Base-by-base conservation (phyloP, 37 sponge, comb jelly and placozoan species). In the Spongilla lacustris region DNA sequence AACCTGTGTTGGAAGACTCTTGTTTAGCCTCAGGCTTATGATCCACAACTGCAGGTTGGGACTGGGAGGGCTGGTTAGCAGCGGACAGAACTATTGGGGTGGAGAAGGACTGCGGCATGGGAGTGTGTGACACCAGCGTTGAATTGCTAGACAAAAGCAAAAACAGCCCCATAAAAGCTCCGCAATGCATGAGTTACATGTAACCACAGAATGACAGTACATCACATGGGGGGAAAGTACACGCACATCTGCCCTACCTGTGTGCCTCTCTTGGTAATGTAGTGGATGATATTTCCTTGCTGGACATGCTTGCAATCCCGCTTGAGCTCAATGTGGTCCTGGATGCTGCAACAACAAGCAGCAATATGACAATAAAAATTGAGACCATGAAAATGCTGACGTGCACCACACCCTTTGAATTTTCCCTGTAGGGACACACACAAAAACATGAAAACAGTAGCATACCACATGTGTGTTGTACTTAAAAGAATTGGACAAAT, bases 221-320 rank as follows among this genome's bases (percentile, higher is more conserved):
- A 81, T 4, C 0, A 82, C 17, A 58, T 17, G 21, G 6, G 41
- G 6, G 41, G 6, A 41, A 41, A 41, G 6, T 9, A 9, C 41
- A 38, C 30, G 28, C 5, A 69, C 33, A 71, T 32, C 2, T 82
- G 10, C 46, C 69, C 26, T 21, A 33, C 31, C 26, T 33, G 68
- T 68, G 83, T 71, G 71, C 83, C 67, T 68, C n/a, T 36, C 38
- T 12, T 17, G 21, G 58, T 14, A 58, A 58, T 58, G 58, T 58
- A 58, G 14, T 58, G 58, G 58, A 58, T 6, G 77, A 77, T 11
- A 58, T 46, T 3, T 58, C 75, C 10, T 74, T 72, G 36, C 72
- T 85, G 28, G 71, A 76, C 77, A 84, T 82, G 35, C 87, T 86
- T 8, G 86, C 80, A 13, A 91, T 41, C 13, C 92, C 89, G 81